Conservation (phyloP, 2,888 invertebrate genomes). For the Trissoscelio sp. region DNA sequence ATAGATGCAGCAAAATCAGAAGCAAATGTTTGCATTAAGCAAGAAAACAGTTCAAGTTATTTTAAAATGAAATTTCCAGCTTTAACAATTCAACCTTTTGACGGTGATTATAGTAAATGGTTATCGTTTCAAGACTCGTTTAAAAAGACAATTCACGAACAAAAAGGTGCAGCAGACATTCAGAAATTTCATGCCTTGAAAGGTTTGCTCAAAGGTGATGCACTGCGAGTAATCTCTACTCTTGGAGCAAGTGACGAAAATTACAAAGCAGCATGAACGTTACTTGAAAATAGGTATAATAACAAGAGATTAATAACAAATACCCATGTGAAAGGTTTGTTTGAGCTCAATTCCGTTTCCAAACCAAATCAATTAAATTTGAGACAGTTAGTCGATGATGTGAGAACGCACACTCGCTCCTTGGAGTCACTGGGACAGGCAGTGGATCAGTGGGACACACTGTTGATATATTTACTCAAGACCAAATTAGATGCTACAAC, state of each 20-base stretch:
- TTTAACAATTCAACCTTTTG: slow-evolving; percentile 10
- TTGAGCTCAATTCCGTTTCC: slow-evolving; percentile 6
- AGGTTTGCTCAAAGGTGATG: slow-evolving; percentile 4
- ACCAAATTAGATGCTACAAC: slow-evolving; percentile 29
- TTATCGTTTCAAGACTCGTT: slow-evolving; percentile 20
- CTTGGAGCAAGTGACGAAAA: slow-evolving; percentile 24
- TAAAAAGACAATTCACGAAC: slow-evolving; percentile 3
- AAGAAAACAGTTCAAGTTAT: not conserved
- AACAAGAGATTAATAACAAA: slow-evolving; percentile 29
- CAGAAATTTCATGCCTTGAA: slow-evolving; percentile 13
- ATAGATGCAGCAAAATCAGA: not conserved
- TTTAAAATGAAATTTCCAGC: slow-evolving; percentile 26
- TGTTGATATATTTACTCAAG: slow-evolving; percentile 28
- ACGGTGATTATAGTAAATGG: slow-evolving; percentile 17
- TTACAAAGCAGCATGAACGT: slow-evolving; percentile 26
- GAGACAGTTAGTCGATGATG: slow-evolving; percentile 21
- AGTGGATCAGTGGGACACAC: slow-evolving; percentile 21
- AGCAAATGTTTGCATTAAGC: not conserved
- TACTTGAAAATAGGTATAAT: slow-evolving; percentile 17
- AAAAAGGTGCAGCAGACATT: not conserved
- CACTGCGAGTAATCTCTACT: slow-evolving; percentile 8
- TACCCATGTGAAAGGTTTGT: slow-evolving; percentile 30
- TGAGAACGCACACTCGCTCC: slow-evolving; percentile 20
- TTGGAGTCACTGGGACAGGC: slow-evolving; percentile 16
- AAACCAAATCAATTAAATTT: slow-evolving; percentile 10